A percentile compares a stretch with the other conserved stretches of the same genome.
phyloP scores from a whole-genome alignment of 2,797 vertebrate genomes.

The Bryconaethiops microstoma region DNA sequence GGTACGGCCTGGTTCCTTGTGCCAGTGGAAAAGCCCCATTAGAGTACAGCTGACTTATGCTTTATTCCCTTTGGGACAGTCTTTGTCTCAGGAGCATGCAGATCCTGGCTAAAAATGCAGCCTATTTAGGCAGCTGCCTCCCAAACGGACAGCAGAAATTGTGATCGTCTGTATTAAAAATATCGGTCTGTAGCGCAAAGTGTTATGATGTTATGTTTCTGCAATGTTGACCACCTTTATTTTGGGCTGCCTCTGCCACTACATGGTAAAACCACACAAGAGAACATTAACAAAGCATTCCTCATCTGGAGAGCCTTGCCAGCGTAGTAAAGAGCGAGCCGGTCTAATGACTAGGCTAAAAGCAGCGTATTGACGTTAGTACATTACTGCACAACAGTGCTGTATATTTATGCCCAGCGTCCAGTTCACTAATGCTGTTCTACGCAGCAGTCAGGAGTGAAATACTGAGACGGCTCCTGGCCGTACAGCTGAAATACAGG shows the following conservation, averaged over 20 bases:
- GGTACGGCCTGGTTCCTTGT: no score
- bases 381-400: not conserved
- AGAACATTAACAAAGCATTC: not conserved
- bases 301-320: not conserved
- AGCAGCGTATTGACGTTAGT: not conserved
- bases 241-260: not conserved
- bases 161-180: no score
- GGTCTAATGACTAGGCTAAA: not conserved
- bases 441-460: not conserved
- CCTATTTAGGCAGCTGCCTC: no score
- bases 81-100: no score
- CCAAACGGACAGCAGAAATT: no score
- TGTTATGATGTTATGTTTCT: not conserved
- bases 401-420: not conserved
- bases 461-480: not conserved
- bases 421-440: not conserved
- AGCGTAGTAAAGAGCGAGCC: not conserved
- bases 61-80: no score
- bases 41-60: no score
- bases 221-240: not conserved
- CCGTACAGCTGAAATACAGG: slow-evolving; percentile 1
- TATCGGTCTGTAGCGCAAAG: no score
- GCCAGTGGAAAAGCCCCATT: no score
- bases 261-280: not conserved
- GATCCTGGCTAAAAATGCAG: no score